These are phyloP conservation scores for Pyrrhosoma nymphula DNA, from an alignment of 2,888 invertebrate genomes.

Conservation along the genomic window DNA sequence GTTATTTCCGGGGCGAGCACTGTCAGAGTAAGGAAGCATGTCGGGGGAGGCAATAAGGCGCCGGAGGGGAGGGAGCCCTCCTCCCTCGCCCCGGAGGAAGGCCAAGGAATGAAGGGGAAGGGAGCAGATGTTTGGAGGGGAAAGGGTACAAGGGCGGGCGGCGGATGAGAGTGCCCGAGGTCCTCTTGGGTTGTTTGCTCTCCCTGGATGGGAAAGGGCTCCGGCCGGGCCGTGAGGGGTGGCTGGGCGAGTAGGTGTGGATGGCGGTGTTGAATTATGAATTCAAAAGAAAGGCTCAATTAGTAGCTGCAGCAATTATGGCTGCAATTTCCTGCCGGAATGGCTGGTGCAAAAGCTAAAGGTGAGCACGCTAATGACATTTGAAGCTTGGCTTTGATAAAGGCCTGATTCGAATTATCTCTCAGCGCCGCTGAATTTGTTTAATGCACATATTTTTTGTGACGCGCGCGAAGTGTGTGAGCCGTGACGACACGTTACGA, in stretches of 20 bases:
- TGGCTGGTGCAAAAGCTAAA: constrained; percentile 1
- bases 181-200: neutral
- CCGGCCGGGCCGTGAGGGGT: neutral
- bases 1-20: neutral
- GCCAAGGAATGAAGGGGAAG: neutral
- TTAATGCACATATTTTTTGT: constrained; percentile 6
- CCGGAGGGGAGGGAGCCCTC: neutral
- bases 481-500: no score
- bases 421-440: neutral
- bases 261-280: constrained; percentile 14
- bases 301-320: constrained; percentile 36
- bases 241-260: neutral
- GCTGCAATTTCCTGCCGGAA: constrained; percentile 30
- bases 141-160: neutral
- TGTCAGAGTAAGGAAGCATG: constrained; percentile 12
- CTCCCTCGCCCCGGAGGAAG: neutral
- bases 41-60: no score
- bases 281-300: constrained; percentile 33
- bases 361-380: constrained; percentile 31
- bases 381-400: neutral
- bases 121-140: neutral
- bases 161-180: neutral
- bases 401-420: neutral
- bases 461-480: neutral
- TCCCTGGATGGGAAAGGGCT: neutral